phyloP scores from a whole-genome alignment of 2,888 invertebrate species.

The Heteropelma amictum region DNA sequence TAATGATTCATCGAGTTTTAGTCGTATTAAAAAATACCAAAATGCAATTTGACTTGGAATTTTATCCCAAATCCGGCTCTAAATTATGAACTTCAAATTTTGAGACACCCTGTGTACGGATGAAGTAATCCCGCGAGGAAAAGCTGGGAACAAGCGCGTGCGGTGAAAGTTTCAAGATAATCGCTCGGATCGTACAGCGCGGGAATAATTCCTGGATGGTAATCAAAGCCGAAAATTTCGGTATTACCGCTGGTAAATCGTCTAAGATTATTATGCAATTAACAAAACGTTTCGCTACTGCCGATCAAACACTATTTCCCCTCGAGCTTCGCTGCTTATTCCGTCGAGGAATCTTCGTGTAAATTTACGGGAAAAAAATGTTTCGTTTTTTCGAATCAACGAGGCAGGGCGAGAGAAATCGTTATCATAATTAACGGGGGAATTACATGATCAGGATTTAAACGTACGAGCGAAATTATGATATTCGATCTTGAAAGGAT shows the following conservation, averaged over 20 bases:
- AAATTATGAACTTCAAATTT: too few species aligned
- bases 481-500: conserved; percentile 6
- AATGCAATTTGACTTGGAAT: neutral
- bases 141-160: neutral
- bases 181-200: neutral
- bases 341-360: neutral
- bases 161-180: conserved; percentile 22
- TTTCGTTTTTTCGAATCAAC: neutral
- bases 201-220: conserved; percentile 19
- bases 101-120: neutral
- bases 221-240: conserved; percentile 38
- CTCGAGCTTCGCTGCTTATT: neutral
- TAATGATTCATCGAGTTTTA: too few species aligned
- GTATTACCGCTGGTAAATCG: neutral
- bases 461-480: neutral
- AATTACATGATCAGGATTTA: conserved; percentile 10
- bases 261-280: neutral
- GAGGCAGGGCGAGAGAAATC: neutral
- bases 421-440: conserved; percentile 1
- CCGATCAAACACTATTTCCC: neutral
- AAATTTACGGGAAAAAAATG: neutral
- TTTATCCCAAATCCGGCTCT: too few species aligned
- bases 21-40: neutral
- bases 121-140: neutral
- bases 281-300: conserved; percentile 25